Base-by-base conservation (phyloP, 2,113 vertebrate species). In the Istiophorus platypterus region DNA sequence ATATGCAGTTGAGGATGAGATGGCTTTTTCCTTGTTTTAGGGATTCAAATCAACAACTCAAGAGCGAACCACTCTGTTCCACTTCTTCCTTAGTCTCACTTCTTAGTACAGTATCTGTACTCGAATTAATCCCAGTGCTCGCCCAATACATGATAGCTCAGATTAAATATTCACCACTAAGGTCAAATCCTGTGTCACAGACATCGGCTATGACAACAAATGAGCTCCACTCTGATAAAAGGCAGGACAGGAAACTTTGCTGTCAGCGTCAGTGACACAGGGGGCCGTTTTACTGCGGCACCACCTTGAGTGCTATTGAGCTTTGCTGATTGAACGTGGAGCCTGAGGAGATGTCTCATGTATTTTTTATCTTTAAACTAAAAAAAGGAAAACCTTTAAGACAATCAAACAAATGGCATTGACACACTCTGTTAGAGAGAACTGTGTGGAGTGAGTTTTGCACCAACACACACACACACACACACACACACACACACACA, bases 131-230 rank as follows among this genome's bases (percentile, higher is more conserved):
- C 24, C 49, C 26, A 11, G n/a, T 22, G 7, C 64, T 20, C 12
- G 1, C 41, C 59, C 20, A 58, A 81, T 24, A 76, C 72, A 63
- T 11, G 17, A 77, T 86, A 66, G 34, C 11, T 7, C 18, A 11
- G 78, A 89, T 92, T 66, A 90, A 90, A 89, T 90, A 88, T 91
- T 91, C 80, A 89, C 63, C 62, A 34, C 41, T 0, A 0, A 37
- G 58, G 56, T 56, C 2, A 26, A 62, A 51, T 74, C 66, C 62
- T 3, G 7, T 77, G 75, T 85, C 85, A 68, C 49, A 37, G 54
- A 73, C 51, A 17, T 26, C 66, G 31, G 63, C 85, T 39, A 49
- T 74, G 65, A 58, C 61, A 29, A 83, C 78, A 76, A 76, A 87
- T 70, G 82, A 82, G 56, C 64, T 84, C 18, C 13, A 72, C 34